A percentile compares a stretch with the other conserved stretches of the same genome.
These are phyloP conservation scores for Drosophila prostipennis DNA, from an alignment of 2,888 invertebrate genomes.

Conservation along the genomic window DNA sequence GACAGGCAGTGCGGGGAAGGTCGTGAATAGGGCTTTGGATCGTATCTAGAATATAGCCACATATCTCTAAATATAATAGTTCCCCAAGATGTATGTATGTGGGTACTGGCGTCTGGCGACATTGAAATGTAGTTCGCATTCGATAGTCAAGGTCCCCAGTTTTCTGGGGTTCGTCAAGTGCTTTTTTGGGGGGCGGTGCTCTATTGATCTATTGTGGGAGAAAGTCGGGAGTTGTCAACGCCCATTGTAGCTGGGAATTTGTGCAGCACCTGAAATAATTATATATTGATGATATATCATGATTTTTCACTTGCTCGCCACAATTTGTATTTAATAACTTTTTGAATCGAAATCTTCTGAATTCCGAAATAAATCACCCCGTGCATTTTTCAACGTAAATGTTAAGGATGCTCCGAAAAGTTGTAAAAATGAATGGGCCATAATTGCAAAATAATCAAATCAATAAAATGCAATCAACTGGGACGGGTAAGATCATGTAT, in stretches of 20 bases:
- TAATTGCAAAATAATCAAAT: conserved; percentile 24
- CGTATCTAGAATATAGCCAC: conserved; percentile 2
- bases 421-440: conserved; percentile 11
- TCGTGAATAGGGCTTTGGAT: conserved; percentile 18
- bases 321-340: too few species aligned
- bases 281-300: background rate
- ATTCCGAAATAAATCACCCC: background rate
- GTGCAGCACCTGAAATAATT: background rate
- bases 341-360: too few species aligned
- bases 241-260: background rate
- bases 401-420: background rate
- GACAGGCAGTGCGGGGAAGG: conserved; percentile 11
- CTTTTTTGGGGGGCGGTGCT: conserved; percentile 5
- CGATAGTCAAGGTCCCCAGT: conserved; percentile 15
- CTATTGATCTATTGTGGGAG: conserved; percentile 18
- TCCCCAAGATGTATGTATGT: too few species aligned
- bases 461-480: conserved; percentile 33
- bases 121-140: conserved; percentile 22
- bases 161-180: conserved; percentile 2
- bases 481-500: background rate
- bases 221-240: background rate
- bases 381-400: background rate
- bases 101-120: background rate
- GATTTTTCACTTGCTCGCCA: background rate
- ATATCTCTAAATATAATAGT: conserved; percentile 13